A percentile compares a stretch with the other conserved stretches of the same genome.
phyloP scores from a whole-genome alignment of 2,797 vertebrate genomes.

The Rhyacichthys aspro region DNA sequence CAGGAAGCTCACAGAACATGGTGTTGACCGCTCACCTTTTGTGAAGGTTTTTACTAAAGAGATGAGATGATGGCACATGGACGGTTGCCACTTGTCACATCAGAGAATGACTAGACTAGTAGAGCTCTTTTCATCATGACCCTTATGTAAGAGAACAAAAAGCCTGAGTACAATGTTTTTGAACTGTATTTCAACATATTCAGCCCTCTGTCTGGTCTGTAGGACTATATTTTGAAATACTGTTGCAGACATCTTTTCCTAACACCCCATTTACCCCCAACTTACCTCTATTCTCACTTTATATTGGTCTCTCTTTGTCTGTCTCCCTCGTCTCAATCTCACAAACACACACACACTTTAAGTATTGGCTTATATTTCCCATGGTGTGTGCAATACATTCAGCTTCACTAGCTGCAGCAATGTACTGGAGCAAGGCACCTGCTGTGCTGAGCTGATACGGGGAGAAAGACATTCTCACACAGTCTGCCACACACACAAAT shows the following conservation, averaged over 20 bases:
- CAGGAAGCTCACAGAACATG: background rate
- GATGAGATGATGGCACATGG: conserved; percentile 1
- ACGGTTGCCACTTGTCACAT: too few relatives aligned
- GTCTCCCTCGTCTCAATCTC: conserved; percentile 42
- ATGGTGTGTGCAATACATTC: conserved; percentile 70
- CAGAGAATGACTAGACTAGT: too few relatives aligned
- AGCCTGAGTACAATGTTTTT: too few relatives aligned
- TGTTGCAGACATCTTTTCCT: conserved; percentile 15
- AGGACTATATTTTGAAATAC: conserved; percentile 28
- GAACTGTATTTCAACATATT: background rate
- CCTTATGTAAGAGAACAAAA: background rate
- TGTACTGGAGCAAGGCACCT: conserved; percentile 71
- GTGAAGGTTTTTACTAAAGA: background rate
- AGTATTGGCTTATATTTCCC: conserved; percentile 73
- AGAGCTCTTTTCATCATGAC: too few relatives aligned
- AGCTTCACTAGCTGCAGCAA: conserved; percentile 65
- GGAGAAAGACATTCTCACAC: conserved; percentile 33
- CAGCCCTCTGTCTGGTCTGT: background rate
- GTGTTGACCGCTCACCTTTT: background rate
- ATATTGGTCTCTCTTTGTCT: conserved; percentile 34
- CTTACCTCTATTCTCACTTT: conserved; percentile 27
- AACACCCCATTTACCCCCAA: conserved; percentile 31
- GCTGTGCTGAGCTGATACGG: conserved; percentile 76
- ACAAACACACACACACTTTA: conserved; percentile 28
- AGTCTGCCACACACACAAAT: conserved; percentile 25